Evolutionary conservation across 2,797 vertebrate genomes (phyloP).

Genomic region (Tadarida brasiliensis): DNA sequence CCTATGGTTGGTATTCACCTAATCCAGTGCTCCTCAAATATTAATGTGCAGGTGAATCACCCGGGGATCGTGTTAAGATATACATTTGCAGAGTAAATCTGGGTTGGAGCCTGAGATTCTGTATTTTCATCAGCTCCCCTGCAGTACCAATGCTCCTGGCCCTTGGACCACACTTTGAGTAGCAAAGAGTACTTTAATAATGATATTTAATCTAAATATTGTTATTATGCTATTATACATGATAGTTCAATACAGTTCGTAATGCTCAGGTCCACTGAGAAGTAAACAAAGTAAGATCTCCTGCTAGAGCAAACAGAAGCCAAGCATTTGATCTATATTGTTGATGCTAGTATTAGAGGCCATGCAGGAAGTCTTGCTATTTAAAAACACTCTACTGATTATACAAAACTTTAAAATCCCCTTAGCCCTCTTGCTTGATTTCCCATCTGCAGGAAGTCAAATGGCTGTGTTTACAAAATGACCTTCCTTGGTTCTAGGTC

Average conservation of each 20-base stretch:
- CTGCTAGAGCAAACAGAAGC: neutral
- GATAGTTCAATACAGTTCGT: neutral
- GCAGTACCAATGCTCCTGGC: neutral
- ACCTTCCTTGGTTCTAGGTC: neutral
- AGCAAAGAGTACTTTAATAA: neutral
- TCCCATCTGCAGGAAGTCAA: neutral
- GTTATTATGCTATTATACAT: neutral
- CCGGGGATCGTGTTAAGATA: neutral
- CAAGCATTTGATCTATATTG: neutral
- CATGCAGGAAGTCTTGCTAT: neutral
- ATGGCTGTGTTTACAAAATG: neutral
- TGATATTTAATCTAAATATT: neutral
- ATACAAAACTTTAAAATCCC: neutral
- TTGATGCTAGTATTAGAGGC: neutral
- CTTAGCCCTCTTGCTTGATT: constrained; percentile 40
- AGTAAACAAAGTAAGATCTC: neutral
- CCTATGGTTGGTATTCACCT: neutral
- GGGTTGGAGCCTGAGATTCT: neutral
- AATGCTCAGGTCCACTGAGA: neutral
- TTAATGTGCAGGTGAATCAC: neutral
- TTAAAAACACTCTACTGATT: constrained; percentile 2
- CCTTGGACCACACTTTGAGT: neutral
- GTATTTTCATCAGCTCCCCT: neutral
- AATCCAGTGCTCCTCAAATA: neutral
- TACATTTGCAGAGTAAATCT: neutral